A percentile compares a stretch with the other conserved stretches of the same genome.
phyloP scores from a whole-genome alignment of 37 sponge, comb jelly and placozoan species.

The Crambe crambe region DNA sequence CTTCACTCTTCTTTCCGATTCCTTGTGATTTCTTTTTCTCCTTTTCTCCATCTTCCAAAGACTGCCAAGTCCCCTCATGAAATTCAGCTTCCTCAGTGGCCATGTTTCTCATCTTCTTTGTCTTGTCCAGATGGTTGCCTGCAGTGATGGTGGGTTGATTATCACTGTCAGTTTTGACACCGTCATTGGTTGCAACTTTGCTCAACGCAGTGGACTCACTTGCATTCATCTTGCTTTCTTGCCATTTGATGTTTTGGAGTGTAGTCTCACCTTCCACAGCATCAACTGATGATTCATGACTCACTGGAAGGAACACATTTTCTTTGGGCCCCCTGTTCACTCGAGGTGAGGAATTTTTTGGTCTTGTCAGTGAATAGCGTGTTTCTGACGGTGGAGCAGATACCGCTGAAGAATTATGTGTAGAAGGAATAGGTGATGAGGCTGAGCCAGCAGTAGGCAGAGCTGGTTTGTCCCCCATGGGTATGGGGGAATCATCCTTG shows the following conservation, averaged over 20 bases:
- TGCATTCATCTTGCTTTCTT: too few relatives aligned
- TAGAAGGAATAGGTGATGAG: background rate
- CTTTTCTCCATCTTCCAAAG: too few relatives aligned
- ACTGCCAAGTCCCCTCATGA: background rate
- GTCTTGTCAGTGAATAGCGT: background rate
- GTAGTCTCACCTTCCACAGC: background rate
- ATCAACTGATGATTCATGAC: background rate
- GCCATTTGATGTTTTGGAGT: background rate
- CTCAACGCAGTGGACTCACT: too few relatives aligned
- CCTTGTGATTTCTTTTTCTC: background rate
- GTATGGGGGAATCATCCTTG: background rate
- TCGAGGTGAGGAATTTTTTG: background rate
- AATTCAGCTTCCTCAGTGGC: background rate
- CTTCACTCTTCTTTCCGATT: background rate
- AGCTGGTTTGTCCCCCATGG: background rate
- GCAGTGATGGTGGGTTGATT: too few relatives aligned
- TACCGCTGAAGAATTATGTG: background rate
- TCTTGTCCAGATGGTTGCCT: constrained; percentile 1
- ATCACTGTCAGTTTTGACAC: background rate
- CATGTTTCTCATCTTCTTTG: background rate
- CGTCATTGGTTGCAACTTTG: background rate
- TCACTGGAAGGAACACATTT: background rate
- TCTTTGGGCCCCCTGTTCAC: background rate
- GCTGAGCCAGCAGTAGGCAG: background rate
- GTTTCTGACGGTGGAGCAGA: background rate